Percentiles rank a stretch among this genome's conserved stretches.
These are phyloP conservation scores for Trogon melanurus DNA, from an alignment of 2,113 vertebrate species.

Conservation along the genomic window DNA sequence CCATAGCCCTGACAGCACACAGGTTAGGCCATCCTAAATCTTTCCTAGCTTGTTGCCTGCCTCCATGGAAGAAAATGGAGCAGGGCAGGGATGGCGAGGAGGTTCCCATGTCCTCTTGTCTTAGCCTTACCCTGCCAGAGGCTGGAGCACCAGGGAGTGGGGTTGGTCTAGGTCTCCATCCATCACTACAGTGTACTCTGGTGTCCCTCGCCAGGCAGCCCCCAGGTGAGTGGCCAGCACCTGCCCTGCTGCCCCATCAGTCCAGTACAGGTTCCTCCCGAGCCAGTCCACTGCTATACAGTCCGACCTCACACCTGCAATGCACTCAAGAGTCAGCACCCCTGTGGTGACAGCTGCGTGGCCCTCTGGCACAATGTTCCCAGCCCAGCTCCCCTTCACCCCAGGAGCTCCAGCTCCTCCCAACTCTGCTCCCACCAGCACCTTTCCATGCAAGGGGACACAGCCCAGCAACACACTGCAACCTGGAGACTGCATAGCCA, in stretches of 20 bases:
- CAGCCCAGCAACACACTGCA: not conserved
- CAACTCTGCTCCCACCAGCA: not conserved
- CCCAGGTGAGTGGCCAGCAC: constrained; percentile 83
- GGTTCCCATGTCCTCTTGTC: not conserved
- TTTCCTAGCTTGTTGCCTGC: not conserved
- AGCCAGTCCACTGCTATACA: constrained; percentile 91
- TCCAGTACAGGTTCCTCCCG: constrained; percentile 92
- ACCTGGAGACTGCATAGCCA: not conserved
- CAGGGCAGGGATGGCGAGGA: not conserved
- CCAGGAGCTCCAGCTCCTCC: not conserved
- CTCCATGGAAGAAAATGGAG: not conserved
- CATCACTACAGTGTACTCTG: constrained; percentile 82
- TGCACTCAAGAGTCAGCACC: not conserved
- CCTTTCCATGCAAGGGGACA: not conserved
- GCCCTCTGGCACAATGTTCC: not conserved
- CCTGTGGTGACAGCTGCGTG: not conserved
- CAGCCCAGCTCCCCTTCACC: not conserved
- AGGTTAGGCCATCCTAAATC: not conserved
- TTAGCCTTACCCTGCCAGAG: constrained; percentile 81
- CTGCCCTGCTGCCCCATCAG: constrained; percentile 83
- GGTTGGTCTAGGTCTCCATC: constrained; percentile 84
- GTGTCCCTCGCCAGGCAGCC: constrained; percentile 62
- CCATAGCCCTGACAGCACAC: not conserved
- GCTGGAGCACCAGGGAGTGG: constrained; percentile 84
- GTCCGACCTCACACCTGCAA: constrained; percentile 86